Conservation (phyloP, 2,113 vertebrate genomes). For the Sus scrofa region DNA sequence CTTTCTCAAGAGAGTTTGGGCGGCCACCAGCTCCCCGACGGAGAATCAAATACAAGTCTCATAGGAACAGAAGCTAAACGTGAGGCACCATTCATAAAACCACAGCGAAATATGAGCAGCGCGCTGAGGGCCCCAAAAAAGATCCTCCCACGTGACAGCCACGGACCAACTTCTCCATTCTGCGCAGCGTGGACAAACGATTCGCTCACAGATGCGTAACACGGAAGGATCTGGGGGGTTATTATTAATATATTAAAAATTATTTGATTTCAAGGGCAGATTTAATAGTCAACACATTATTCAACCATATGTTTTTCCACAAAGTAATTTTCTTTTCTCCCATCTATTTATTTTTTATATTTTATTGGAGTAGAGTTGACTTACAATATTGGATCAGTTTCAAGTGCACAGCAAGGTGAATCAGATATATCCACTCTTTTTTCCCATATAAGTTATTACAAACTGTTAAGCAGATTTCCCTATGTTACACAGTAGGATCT, state of each 20-base stretch:
- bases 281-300: conserved; percentile 12
- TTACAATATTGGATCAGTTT: no score
- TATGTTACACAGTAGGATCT: no score
- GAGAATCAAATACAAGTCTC: neutral
- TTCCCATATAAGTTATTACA: no score
- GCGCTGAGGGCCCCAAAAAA: neutral
- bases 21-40: neutral
- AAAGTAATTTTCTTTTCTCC: neutral
- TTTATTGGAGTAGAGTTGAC: no score
- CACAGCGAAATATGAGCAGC: neutral
- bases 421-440: no score
- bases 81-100: neutral
- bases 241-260: neutral
- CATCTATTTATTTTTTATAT: no score
- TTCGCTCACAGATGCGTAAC: neutral
- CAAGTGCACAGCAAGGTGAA: no score
- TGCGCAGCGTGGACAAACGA: neutral
- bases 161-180: neutral
- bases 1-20: neutral
- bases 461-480: no score
- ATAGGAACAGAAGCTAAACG: neutral
- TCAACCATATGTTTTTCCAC: neutral
- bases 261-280: conserved; percentile 23
- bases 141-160: neutral
- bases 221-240: neutral